Percentiles rank a stretch among this genome's conserved stretches.
These are phyloP conservation scores for Phengaris arion DNA, from an alignment of 2,888 invertebrate species.

Conservation along the genomic window DNA sequence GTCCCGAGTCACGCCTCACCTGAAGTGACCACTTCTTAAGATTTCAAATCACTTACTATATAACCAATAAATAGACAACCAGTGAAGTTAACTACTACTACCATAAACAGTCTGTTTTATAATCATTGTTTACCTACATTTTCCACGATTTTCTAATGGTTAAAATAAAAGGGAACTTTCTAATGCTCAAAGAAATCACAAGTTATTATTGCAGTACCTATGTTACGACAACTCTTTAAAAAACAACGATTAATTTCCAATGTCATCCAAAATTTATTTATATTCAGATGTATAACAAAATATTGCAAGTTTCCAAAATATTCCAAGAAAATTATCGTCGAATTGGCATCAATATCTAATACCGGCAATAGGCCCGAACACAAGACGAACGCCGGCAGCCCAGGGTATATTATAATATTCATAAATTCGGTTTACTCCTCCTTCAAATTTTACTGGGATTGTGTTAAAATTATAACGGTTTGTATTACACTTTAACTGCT, in stretches of 20 bases:
- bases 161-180: too few species aligned
- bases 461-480: conserved; percentile 11
- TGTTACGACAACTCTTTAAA: too few species aligned
- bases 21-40: conserved; percentile 10
- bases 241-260: too few species aligned
- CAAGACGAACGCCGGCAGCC: not conserved
- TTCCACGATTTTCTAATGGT: too few species aligned
- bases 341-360: not conserved
- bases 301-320: not conserved
- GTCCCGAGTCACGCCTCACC: not conserved
- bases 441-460: conserved; percentile 10
- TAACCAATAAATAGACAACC: not conserved
- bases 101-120: not conserved
- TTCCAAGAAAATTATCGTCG: not conserved
- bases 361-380: not conserved
- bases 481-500: conserved; percentile 2
- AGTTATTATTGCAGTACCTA: too few species aligned
- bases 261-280: too few species aligned
- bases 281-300: not conserved
- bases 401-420: not conserved
- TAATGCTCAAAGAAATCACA: too few species aligned
- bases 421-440: conserved; percentile 9
- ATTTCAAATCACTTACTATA: conserved; percentile 23
- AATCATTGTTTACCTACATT: not conserved
- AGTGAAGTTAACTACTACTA: not conserved